Percentiles rank a stretch among this genome's conserved stretches.
phyloP scores from a whole-genome alignment of 2,113 vertebrate species.

The Neoarius graeffei region DNA sequence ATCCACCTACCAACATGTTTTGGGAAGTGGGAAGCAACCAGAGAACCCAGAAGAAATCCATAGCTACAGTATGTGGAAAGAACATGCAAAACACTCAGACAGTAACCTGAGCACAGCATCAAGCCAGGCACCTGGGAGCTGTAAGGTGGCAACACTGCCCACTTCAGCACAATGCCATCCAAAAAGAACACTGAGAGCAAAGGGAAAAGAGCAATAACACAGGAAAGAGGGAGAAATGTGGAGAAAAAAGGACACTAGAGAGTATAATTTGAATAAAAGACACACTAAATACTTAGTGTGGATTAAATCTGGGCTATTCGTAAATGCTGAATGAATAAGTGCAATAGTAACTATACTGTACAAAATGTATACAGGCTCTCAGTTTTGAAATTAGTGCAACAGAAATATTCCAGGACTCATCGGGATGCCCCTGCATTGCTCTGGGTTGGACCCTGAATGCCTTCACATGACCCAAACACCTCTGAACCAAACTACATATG shows the following conservation, averaged over 20 bases:
- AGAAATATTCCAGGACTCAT: neutral
- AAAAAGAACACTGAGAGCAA: neutral
- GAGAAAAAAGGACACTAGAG: neutral
- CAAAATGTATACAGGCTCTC: neutral
- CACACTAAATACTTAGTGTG: neutral
- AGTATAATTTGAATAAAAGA: neutral
- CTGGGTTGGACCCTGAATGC: neutral
- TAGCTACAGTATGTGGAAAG: neutral
- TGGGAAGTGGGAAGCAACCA: neutral
- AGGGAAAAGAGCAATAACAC: neutral
- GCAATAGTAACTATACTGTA: neutral
- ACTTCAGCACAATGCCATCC: neutral
- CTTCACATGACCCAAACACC: neutral
- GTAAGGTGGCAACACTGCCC: neutral
- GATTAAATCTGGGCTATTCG: neutral
- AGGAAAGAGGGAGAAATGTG: neutral
- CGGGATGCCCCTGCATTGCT: neutral
- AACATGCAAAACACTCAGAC: neutral
- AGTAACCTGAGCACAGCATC: neutral
- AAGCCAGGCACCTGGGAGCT: neutral
- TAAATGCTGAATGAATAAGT: neutral
- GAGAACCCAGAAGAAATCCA: neutral
- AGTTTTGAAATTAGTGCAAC: neutral
- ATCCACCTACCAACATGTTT: neutral
- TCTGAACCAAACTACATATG: neutral